phyloP scores from a whole-genome alignment of 2,797 vertebrate species.

The Melanogrammus aeglefinus region DNA sequence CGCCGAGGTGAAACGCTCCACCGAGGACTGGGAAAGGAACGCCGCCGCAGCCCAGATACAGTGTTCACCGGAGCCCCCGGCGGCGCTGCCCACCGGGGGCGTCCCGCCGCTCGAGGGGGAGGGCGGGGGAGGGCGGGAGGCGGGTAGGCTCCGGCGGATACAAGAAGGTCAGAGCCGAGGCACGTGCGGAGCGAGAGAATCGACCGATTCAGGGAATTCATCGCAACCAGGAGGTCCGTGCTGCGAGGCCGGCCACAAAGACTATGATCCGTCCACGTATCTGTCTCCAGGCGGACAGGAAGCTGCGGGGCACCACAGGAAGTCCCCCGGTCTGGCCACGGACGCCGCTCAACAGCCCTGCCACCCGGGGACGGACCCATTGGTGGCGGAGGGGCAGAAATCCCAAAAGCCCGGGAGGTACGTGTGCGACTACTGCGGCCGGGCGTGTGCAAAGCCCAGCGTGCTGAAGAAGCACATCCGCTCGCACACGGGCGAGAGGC shows the following conservation, averaged over 20 bases:
- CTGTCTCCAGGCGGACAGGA: slow-evolving; percentile 70
- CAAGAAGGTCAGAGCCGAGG: slow-evolving; percentile 75
- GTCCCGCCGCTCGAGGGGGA: slow-evolving; percentile 79
- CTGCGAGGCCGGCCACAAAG: slow-evolving; percentile 69
- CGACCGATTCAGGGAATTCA: slow-evolving; percentile 84
- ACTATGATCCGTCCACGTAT: slow-evolving; percentile 68
- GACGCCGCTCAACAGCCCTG: slow-evolving; percentile 79
- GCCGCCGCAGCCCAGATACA: slow-evolving; percentile 69
- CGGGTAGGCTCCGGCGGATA: slow-evolving; percentile 67
- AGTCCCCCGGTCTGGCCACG: slow-evolving; percentile 80
- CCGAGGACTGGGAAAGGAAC: slow-evolving; percentile 82
- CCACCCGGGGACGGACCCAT: slow-evolving; percentile 83
- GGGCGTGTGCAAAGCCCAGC: slow-evolving; percentile 99
- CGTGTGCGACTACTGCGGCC: slow-evolving; percentile 96
- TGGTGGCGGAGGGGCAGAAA: slow-evolving; percentile 85
- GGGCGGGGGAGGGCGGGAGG: slow-evolving; percentile 55
- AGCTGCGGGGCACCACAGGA: slow-evolving; percentile 78
- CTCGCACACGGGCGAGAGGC: slow-evolving; percentile 96
- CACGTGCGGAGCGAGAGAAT: slow-evolving; percentile 63
- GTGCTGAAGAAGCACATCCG: slow-evolving; percentile 99
- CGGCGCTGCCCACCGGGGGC: slow-evolving; percentile 73
- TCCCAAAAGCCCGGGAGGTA: slow-evolving; percentile 95
- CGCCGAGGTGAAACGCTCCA: slow-evolving; percentile 84
- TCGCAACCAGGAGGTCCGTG: slow-evolving; percentile 79
- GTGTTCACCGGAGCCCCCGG: slow-evolving; percentile 74